Evolutionary conservation across 2,113 vertebrate genomes (phyloP), one percentile per base, ranked within the genome.

Genomic region (Tenebrosternarchus preto): DNA sequence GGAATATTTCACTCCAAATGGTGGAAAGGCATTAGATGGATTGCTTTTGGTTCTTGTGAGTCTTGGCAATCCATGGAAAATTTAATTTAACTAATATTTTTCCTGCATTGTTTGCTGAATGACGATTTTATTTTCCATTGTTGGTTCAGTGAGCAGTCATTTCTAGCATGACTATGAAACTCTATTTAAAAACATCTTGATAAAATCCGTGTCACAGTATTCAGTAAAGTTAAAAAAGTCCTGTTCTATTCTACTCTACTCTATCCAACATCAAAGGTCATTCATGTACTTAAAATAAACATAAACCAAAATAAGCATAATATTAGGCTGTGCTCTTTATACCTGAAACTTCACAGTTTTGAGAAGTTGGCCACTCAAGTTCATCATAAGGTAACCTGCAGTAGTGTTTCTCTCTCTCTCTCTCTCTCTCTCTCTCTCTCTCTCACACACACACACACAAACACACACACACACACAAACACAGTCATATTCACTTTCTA

Each of bases 131-230:
- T n/a, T n/a, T n/a, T n/a, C n/a, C n/a, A n/a, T n/a, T n/a, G n/a
- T n/a, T n/a, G n/a, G n/a, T n/a, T n/a, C n/a, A n/a, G n/a, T n/a
- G n/a, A n/a, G n/a, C n/a, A n/a, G n/a, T n/a, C n/a, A n/a, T n/a
- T n/a, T n/a, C n/a, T n/a, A n/a, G n/a, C n/a, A n/a, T n/a, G n/a
- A 60, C 36, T 39, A 66, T 69, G 68, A 77, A 73, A 78, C 22
- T 77, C 66, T 71, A 84, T 84, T 82, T 36, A 55, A 80, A 20
- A 27, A 8, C 56, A 19, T 33, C 43, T 27, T 78, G 82, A 83
- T 85, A 76, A 82, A 80, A 69, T 55, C 25, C 1, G 24, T 24
- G 27, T 19, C 12, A 31, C 25, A 20, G 12, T 59, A 16, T 22
- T n/a, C 39, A 61, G 20, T 31, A 19, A 27, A 61, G 69, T 76